Conservation (phyloP, 2,888 invertebrate genomes). For the Drosophila neonasuta region DNA sequence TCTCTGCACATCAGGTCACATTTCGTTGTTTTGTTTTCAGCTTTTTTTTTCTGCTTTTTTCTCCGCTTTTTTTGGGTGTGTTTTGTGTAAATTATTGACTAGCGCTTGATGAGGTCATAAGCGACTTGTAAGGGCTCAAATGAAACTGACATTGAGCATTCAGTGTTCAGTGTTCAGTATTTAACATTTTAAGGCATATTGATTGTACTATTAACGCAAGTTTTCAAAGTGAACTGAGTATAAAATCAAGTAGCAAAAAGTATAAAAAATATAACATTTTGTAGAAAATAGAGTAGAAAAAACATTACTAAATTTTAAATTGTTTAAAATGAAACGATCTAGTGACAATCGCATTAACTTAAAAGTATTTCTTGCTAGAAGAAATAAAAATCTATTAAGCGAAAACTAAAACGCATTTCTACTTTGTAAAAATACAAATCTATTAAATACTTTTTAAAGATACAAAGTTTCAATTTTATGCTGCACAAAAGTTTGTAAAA, state of each 20-base stretch:
- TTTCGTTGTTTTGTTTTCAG: slow-evolving; percentile 1
- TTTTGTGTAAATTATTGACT: slow-evolving; percentile 34
- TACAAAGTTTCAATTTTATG: neutral
- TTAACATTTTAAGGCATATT: neutral
- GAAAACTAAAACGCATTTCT: too few species aligned
- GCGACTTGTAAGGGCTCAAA: slow-evolving; percentile 24
- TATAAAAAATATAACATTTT: too few species aligned
- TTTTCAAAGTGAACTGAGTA: too few species aligned
- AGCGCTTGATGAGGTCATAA: slow-evolving; percentile 49
- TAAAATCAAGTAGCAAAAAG: too few species aligned
- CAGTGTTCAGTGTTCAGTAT: neutral
- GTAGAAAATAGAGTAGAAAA: too few species aligned
- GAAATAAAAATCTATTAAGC: too few species aligned
- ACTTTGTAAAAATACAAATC: too few species aligned
- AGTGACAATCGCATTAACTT: too few species aligned
- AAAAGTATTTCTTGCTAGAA: too few species aligned
- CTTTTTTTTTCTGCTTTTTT: too few species aligned
- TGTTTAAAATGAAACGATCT: too few species aligned
- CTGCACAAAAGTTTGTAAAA: neutral
- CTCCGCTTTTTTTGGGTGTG: slow-evolving; percentile 6
- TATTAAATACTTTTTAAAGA: neutral
- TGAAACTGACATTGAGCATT: slow-evolving; percentile 1
- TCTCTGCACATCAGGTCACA: slow-evolving; percentile 25
- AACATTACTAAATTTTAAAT: too few species aligned
- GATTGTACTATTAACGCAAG: neutral